phyloP scores from a whole-genome alignment of 2,113 vertebrate genomes.

The Platanista minor region DNA sequence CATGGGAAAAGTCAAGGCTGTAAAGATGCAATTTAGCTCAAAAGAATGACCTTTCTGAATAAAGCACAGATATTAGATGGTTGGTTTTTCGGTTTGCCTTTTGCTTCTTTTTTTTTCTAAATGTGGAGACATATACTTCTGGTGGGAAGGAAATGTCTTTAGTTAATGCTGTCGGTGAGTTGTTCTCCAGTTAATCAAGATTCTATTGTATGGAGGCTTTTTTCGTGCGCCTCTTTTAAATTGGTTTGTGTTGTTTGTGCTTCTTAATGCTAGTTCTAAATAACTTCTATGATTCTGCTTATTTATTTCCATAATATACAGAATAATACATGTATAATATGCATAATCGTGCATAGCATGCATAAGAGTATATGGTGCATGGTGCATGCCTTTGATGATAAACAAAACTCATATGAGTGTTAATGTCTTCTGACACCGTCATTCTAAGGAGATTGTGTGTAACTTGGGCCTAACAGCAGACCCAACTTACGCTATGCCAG shows the following conservation, averaged over 20 bases:
- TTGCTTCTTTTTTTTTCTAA: conserved; percentile 4
- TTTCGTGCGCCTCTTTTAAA: conserved; percentile 6
- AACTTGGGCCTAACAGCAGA: background rate
- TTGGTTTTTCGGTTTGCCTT: background rate
- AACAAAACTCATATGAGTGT: background rate
- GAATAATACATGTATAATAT: background rate
- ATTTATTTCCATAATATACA: background rate
- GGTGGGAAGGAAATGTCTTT: background rate
- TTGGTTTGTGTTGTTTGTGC: background rate
- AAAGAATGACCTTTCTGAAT: conserved; percentile 43
- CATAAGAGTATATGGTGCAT: background rate
- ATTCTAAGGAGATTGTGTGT: background rate
- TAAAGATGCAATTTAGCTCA: conserved; percentile 17
- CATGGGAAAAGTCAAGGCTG: conserved; percentile 45
- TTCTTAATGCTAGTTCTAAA: conserved; percentile 23
- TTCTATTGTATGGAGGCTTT: background rate
- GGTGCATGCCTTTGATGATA: background rate
- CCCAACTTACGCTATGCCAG: background rate
- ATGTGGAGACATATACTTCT: background rate
- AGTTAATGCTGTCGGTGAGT: background rate
- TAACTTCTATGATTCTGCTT: background rate
- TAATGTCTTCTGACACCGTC: background rate
- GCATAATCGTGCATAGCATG: background rate
- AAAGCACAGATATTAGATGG: conserved; percentile 19
- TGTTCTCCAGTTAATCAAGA: conserved; percentile 2